Evolutionary conservation across 2,113 vertebrate species (phyloP).

Genomic region (Hippocampus zosterae): DNA sequence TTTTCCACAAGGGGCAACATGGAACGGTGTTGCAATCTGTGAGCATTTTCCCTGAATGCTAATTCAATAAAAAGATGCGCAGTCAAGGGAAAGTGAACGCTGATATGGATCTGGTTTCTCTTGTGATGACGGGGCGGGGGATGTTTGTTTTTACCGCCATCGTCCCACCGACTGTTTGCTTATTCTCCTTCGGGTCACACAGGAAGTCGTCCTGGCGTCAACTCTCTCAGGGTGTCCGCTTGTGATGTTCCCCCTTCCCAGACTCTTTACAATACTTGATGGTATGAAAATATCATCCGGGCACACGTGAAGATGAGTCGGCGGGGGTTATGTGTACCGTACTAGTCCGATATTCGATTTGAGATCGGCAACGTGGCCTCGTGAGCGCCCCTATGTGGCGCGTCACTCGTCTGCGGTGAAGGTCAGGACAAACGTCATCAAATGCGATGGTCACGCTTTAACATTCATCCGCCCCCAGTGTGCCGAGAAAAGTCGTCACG

Average conservation of each 20-base stretch:
- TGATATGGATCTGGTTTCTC: constrained; percentile 43
- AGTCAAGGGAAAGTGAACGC: constrained; percentile 31
- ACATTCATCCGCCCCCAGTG: not conserved
- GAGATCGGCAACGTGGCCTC: not conserved
- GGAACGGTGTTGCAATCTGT: constrained; percentile 12
- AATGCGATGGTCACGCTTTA: not conserved
- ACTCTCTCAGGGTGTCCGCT: constrained; percentile 25
- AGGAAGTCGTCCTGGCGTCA: constrained; percentile 35
- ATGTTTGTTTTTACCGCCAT: constrained; percentile 71
- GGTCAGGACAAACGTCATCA: not conserved
- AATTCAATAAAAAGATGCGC: constrained; percentile 34
- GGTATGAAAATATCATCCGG: not conserved
- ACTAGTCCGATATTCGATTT: not conserved
- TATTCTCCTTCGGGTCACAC: constrained; percentile 54
- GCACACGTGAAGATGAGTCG: not conserved
- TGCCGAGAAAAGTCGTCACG: not conserved
- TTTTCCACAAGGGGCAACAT: constrained; percentile 12
- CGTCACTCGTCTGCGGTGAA: not conserved
- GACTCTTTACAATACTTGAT: not conserved
- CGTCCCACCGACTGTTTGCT: constrained; percentile 51
- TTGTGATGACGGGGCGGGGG: constrained; percentile 29
- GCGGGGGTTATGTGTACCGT: not conserved
- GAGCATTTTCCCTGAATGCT: constrained; percentile 17
- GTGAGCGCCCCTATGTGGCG: not conserved
- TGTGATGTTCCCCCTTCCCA: not conserved